phyloP scores from a whole-genome alignment of 2,797 vertebrate genomes.

The Agapornis canus region DNA sequence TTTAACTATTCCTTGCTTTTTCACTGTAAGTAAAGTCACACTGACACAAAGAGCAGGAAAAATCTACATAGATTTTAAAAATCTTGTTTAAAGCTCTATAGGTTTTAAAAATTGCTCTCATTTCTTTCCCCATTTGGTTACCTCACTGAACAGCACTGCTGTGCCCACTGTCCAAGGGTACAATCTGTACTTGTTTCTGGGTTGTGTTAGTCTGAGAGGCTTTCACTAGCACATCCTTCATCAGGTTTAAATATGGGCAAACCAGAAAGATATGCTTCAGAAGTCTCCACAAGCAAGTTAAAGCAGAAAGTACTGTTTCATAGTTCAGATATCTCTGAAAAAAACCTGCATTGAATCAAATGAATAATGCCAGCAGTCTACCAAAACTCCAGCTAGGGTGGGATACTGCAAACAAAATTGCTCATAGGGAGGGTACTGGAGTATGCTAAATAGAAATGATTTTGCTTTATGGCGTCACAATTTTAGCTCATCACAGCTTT shows the following conservation, averaged over 20 bases:
- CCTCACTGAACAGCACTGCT: background rate
- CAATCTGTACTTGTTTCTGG: background rate
- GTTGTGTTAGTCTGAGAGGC: background rate
- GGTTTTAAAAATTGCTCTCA: background rate
- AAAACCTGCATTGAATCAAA: background rate
- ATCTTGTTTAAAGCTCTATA: background rate
- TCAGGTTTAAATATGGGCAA: background rate
- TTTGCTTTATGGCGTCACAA: background rate
- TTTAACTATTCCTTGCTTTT: background rate
- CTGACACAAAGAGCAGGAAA: background rate
- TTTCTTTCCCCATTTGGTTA: background rate
- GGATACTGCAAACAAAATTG: background rate
- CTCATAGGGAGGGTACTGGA: background rate
- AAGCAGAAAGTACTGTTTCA: background rate
- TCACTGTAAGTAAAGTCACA: background rate
- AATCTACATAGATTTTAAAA: background rate
- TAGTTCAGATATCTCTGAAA: background rate
- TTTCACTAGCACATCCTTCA: background rate
- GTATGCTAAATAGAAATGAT: fast-evolving
- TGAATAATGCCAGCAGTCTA: background rate
- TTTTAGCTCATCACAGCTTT: background rate
- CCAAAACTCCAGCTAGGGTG: background rate
- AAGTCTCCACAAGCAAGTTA: background rate
- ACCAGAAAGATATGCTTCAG: background rate
- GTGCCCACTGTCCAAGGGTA: background rate